phyloP scores from a whole-genome alignment of 2,113 vertebrate species.

The Aegotheles bennettii region DNA sequence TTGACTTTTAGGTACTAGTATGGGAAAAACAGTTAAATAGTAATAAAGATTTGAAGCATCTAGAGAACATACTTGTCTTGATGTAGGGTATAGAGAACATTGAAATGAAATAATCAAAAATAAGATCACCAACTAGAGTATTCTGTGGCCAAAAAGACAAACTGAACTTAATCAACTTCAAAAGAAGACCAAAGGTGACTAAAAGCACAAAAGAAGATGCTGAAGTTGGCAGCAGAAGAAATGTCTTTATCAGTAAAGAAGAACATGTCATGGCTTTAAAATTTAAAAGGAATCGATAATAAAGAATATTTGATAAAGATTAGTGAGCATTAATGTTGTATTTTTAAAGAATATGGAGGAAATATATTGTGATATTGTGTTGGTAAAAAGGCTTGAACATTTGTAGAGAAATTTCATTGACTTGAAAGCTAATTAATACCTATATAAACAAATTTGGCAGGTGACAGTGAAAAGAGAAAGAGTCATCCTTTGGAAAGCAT shows the following conservation, averaged over 20 bases:
- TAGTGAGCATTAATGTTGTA: fast-evolving
- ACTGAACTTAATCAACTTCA: neutral
- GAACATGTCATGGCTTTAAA: neutral
- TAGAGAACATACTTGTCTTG: neutral
- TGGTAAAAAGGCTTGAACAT: neutral
- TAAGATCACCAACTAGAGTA: neutral
- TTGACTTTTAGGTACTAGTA: neutral
- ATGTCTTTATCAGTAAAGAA: neutral
- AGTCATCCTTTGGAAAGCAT: neutral
- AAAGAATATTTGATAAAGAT: neutral
- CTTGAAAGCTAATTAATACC: neutral
- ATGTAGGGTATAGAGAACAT: neutral
- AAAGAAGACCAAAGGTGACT: neutral
- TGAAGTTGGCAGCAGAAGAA: neutral
- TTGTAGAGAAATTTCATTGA: neutral
- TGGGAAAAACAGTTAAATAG: neutral
- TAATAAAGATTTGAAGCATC: neutral
- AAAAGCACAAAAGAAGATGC: neutral
- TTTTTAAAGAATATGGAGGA: neutral
- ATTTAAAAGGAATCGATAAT: neutral
- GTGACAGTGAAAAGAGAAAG: neutral
- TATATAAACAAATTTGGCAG: neutral
- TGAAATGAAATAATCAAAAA: neutral
- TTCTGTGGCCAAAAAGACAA: neutral
- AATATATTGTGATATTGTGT: neutral